These are phyloP conservation scores for Drosophila truncata DNA, from an alignment of 1,140 invertebrate species.

Conservation along the genomic window DNA sequence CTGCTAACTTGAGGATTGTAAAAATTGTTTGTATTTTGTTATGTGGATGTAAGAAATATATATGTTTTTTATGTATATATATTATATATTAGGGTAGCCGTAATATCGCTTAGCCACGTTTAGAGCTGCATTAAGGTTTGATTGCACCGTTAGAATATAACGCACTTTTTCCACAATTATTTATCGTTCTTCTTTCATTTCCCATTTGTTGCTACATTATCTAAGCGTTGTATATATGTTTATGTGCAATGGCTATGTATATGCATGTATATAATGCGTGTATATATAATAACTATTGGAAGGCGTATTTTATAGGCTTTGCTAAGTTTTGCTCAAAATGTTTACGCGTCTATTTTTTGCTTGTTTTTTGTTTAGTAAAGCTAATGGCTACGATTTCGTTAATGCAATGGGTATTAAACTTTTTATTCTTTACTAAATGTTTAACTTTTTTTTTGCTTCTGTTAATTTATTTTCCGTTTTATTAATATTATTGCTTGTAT, in stretches of 20 bases:
- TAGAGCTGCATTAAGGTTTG: slow-evolving; percentile 55
- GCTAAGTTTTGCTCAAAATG: slow-evolving; percentile 57
- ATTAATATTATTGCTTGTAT: slow-evolving; percentile 55
- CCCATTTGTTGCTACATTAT: slow-evolving; percentile 17
- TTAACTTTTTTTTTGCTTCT: slow-evolving; percentile 42
- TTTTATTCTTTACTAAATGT: slow-evolving; percentile 29
- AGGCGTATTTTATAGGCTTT: slow-evolving; percentile 77
- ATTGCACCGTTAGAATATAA: slow-evolving; percentile 75
- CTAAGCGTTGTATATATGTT: slow-evolving; percentile 39
- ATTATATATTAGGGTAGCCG: slow-evolving; percentile 31
- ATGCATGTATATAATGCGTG: slow-evolving; percentile 51
- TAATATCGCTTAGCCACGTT: slow-evolving; percentile 30
- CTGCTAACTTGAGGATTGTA: slow-evolving; percentile 54
- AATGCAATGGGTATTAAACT: slow-evolving; percentile 36
- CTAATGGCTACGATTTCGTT: slow-evolving; percentile 63
- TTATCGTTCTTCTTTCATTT: slow-evolving; percentile 3
- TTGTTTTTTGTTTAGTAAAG: slow-evolving; percentile 47
- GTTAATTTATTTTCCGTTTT: slow-evolving; percentile 14
- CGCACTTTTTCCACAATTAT: slow-evolving; percentile 55
- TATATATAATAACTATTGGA: slow-evolving; percentile 78
- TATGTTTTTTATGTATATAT: slow-evolving; percentile 40
- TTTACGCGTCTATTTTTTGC: slow-evolving; percentile 44
- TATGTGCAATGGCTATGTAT: slow-evolving; percentile 54
- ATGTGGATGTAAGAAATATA: slow-evolving; percentile 67
- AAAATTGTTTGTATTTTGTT: slow-evolving; percentile 33